These are phyloP conservation scores for Pseudotriccus pelzelni DNA, from an alignment of 2,797 vertebrate species.

Conservation along the genomic window DNA sequence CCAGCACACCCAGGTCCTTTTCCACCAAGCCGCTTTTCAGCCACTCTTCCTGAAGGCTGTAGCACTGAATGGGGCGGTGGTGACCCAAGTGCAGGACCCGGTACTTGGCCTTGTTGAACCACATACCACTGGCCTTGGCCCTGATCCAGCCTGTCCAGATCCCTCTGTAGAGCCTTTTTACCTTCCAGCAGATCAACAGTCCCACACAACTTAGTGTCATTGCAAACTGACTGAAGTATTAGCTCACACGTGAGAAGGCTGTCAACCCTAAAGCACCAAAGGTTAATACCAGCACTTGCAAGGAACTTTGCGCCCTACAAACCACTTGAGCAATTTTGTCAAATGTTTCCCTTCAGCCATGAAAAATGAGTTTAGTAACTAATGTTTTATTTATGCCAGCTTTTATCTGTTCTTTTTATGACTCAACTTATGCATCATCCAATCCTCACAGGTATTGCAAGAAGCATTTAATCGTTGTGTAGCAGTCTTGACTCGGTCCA, in stretches of 20 bases:
- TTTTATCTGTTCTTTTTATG: not conserved
- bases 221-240: not conserved
- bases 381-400: not conserved
- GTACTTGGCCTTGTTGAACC: not conserved
- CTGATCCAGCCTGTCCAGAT: not conserved
- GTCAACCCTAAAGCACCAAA: not conserved
- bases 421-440: not conserved
- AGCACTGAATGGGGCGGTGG: accelerated
- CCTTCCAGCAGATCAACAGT: not conserved
- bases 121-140: not conserved
- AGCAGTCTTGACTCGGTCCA: conserved; percentile 89
- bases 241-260: not conserved
- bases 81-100: accelerated
- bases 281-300: not conserved
- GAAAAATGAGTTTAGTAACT: not conserved
- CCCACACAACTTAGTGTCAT: not conserved
- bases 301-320: not conserved
- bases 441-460: conserved; percentile 83
- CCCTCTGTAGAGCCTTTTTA: not conserved
- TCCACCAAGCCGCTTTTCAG: not conserved
- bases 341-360: not conserved
- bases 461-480: conserved; percentile 95
- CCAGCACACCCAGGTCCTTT: not conserved
- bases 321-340: not conserved
- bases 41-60: not conserved